Base-by-base conservation (phyloP, 1,140 invertebrate genomes). In the Forficula auricularia region DNA sequence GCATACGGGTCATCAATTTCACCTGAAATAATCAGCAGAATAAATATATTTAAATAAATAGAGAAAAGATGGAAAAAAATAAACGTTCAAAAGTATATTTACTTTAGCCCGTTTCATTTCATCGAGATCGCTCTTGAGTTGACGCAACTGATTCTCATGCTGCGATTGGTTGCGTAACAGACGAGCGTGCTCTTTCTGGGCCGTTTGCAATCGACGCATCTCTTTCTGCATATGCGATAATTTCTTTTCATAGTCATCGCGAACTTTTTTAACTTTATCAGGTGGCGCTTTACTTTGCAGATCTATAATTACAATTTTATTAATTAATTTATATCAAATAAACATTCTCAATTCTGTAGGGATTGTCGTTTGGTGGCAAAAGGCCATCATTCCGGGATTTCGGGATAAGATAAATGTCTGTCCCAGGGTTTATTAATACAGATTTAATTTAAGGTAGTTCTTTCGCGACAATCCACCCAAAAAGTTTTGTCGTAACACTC, bases 1-100 rank as follows among this genome's bases (percentile, higher is more conserved):
- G 80, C 73, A 97, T 91, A 62, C 89, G 85, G 52, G 90, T 87
- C 54, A 97, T 78, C 30, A 98, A 63, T 58, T 83, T 82, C 0
- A 92, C 86, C 77, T 81, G 49, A 30, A 57, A 57, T 45, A 46
- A 40, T 48, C n/a, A n/a, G n/a, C 32, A 39, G 33, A 31, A 43
- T 20, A 38, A 43, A 33, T 44, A 4, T 46, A 15, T 38, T 39
- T 46, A 34, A 30, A 32, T 19, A 13, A 16, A 40, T 15, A 40
- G 7, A 37, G 9, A 40, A 22, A 7, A 31, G 30, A 15, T 41
- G 39, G 30, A 30, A 41, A 31, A 3, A 41, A 41, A 12, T 14
- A 8, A 42, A 34, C 13, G 19, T 8, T 43, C 14, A 6, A 27
- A 27, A 6, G 22, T 27, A 27, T 27, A 27, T 27, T 57, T 44